phyloP scores from a whole-genome alignment of 2,113 vertebrate species.

The Acanthisitta chloris region DNA sequence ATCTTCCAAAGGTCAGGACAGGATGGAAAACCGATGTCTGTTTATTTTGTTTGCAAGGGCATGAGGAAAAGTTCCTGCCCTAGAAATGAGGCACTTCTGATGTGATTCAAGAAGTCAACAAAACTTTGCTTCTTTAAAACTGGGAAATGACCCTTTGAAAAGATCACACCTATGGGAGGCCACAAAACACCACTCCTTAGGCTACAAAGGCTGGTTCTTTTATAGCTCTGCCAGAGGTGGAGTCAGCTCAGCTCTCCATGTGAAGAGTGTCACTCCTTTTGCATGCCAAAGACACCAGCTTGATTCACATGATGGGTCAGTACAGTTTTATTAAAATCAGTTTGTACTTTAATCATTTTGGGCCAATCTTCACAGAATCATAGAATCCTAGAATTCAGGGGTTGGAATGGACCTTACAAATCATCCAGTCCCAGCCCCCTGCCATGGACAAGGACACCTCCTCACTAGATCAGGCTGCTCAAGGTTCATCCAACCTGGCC shows the following conservation, averaged over 20 bases:
- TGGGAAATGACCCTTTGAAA: neutral
- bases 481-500: no score
- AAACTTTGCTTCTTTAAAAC: neutral
- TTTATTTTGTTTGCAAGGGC: neutral
- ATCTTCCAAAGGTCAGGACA: constrained; percentile 15
- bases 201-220: neutral
- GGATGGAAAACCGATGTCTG: neutral
- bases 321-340: neutral
- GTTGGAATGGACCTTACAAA: no score
- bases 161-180: neutral
- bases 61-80: neutral
- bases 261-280: neutral
- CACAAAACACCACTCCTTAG: neutral
- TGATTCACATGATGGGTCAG: neutral
- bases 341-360: neutral
- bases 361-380: no score
- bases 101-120: neutral
- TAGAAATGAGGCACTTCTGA: neutral
- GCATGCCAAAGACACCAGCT: neutral
- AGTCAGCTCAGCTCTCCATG: neutral
- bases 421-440: no score
- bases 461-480: no score
- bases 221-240: neutral
- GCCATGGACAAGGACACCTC: no score
- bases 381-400: no score